Base-by-base conservation (phyloP, 2,113 vertebrate species). In the Motacilla alba region DNA sequence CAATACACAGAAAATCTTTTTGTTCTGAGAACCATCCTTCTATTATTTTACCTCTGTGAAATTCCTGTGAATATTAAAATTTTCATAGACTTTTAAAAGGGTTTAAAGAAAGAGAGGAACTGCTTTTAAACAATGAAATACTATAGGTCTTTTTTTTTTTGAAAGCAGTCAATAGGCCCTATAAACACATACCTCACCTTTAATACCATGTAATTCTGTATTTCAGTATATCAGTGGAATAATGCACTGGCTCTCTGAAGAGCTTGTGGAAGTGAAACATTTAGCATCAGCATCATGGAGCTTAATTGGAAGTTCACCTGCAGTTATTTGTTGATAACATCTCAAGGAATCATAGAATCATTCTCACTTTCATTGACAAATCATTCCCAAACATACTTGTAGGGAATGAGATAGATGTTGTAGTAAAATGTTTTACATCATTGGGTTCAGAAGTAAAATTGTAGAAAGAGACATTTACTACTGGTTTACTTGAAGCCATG, bases 41-140 rank as follows among this genome's bases (percentile, higher is more conserved):
- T 80, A 17, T 94, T 95, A 86, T 89, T 95, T 93, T 41, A 75
- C 39, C 60, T 87, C 19, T 55, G 24, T 90, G 52, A 68, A 91
- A 86, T 92, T 83, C 35, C 52, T 68, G 52, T 75, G 56, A 86
- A 80, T 90, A 78, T 75, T 83, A 92, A 81, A 92, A 87, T 72
- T 78, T 83, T 92, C 27, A 37, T 8, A 53, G 46, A 31, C 20
- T 83, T 92, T 83, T 49, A 15, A 74, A 90, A n/a, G 15, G 3
- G 4, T 90, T 87, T 95, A 66, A 82, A 83, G 77, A 85, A 89
- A 74, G 37, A 46, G 24, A 86, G 60, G 79, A 95, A 67, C 18
- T 55, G 28, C 13, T 80, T 88, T 90, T 90, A 66, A 89, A 70
- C 52, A 95, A 80, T 60, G 31, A 59, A 90, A 92, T 84, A 33